Evolutionary conservation across 2,113 vertebrate genomes (phyloP), one percentile per base, ranked within the genome.

Genomic region (Bostrychus sinensis): DNA sequence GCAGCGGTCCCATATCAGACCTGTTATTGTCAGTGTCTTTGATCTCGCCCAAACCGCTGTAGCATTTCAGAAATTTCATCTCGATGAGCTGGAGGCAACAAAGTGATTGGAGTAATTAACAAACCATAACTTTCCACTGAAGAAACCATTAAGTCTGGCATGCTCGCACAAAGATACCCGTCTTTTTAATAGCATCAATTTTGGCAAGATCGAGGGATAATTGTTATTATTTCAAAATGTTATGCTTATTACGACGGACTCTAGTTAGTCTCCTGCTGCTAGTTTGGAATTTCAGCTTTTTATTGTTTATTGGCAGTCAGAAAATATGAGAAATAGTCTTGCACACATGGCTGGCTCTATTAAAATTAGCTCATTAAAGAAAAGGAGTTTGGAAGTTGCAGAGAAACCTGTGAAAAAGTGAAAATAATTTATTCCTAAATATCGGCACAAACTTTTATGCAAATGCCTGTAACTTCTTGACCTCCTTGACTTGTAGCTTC

Each of bases 221-320:
- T 61, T 70, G 37, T 43, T 39, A 26, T 43, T 61, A 39, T 34
- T 50, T 32, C 26, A 51, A 43, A 53, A 56, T 41, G 55, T 68
- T 72, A 19, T 39, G 50, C 50, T 46, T 14, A 36, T 60, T 34
- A 56, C 14, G 22, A 14, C 25, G 57, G 42, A 69, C 41, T 34
- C 9, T 0, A 19, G 48, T 48, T 60, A 25, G 54, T 56, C 58
- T 62, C 56, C 41, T 70, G 41, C 56, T 25, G 5, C 23, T 46
- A 60, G 39, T 48, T 70, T 59, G 22, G 13, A 72, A 65, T 69
- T 65, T 61, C 50, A 60, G 72, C 75, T 58, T 72, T 69, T 77
- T 55, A 72, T 80, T 65, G 19, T 57, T 32, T 72, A 62, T 64
- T 58, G 70, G 70, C 38, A 77, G 65, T 48, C 53, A 64, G 38